These are phyloP conservation scores for Myotis pilosus DNA, from an alignment of 2,797 vertebrate species.

Conservation along the genomic window DNA sequence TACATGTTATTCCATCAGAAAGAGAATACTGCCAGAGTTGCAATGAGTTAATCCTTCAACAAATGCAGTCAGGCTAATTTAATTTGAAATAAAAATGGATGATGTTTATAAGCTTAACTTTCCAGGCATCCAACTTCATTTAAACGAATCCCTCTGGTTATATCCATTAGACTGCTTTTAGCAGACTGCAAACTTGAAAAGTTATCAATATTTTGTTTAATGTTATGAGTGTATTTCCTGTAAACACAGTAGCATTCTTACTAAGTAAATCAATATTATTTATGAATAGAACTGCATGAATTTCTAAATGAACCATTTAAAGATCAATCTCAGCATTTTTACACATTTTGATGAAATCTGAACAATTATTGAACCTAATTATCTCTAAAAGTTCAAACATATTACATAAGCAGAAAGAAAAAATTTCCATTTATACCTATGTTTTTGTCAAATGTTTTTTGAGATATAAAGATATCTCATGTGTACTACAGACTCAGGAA, in stretches of 20 bases:
- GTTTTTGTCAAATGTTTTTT: not conserved
- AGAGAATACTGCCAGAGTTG: constrained; percentile 50
- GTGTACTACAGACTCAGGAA: not conserved
- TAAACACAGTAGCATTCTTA: not conserved
- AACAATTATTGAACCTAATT: not conserved
- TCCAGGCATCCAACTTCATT: constrained; percentile 61
- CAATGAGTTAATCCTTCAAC: constrained; percentile 68
- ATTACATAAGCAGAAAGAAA: not conserved
- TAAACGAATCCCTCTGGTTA: constrained; percentile 39
- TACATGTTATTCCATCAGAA: constrained; percentile 53
- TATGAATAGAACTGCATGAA: not conserved
- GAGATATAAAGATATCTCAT: not conserved
- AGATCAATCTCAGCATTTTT: not conserved
- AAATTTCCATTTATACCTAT: not conserved
- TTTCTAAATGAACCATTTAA: not conserved
- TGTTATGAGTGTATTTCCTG: not conserved
- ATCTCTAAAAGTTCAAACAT: not conserved
- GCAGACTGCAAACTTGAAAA: not conserved
- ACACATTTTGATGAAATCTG: not conserved
- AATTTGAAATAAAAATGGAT: constrained; percentile 74
- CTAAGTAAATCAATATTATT: not conserved
- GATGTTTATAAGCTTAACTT: constrained; percentile 75
- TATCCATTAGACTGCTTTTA: constrained; percentile 39
- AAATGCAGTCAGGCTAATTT: constrained; percentile 59
- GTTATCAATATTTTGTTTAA: not conserved